These are phyloP conservation scores for Premnoplex brunnescens DNA, from an alignment of 2,797 vertebrate genomes.

Conservation along the genomic window DNA sequence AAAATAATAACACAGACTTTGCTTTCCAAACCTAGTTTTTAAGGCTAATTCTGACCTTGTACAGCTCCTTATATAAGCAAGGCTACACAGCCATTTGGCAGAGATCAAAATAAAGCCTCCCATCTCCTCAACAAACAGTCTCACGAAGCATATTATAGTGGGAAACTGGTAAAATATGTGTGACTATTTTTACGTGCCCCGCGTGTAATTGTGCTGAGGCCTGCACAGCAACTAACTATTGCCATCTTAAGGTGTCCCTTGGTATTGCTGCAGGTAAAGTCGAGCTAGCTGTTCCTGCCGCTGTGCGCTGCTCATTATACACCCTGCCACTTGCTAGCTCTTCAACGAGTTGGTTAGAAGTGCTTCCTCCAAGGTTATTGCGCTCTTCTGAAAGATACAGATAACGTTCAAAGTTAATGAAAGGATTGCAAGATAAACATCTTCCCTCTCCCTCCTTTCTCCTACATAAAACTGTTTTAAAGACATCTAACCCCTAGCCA, in stretches of 20 bases:
- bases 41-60: background rate
- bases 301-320: fast-evolving
- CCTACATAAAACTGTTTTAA: background rate
- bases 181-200: background rate
- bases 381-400: background rate
- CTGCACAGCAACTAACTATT: background rate
- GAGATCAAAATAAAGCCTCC: background rate
- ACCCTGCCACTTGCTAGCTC: background rate
- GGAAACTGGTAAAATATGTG: background rate
- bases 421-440: background rate
- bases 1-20: background rate
- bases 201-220: fast-evolving
- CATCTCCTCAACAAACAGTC: background rate
- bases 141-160: background rate
- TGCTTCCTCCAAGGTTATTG: fast-evolving
- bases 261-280: background rate
- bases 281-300: background rate
- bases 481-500: background rate
- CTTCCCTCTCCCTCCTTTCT: background rate
- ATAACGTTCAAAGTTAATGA: background rate
- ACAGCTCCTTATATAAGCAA: background rate
- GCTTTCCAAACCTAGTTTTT: background rate
- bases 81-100: background rate
- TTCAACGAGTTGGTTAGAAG: background rate
- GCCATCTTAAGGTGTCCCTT: slow-evolving; percentile 54